Percentiles rank a stretch among this genome's conserved stretches.
Evolutionary conservation across 2,113 vertebrate genomes (phyloP).

Genomic region (Tragelaphus imberbis): DNA sequence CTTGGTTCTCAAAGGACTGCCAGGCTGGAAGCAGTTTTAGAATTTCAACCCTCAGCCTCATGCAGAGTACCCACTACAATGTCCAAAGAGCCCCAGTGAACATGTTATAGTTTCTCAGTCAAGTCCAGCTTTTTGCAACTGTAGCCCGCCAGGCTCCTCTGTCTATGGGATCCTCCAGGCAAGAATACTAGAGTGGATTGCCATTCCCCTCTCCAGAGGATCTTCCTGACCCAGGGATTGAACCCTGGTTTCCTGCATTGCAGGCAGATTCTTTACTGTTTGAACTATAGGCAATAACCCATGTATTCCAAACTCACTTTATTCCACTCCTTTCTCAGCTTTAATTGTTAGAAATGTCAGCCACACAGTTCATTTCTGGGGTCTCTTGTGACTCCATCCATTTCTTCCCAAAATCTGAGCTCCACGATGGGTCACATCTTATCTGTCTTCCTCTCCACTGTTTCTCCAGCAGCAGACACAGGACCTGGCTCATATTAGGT

Average conservation of each 20-base stretch:
- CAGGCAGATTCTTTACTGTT: not conserved
- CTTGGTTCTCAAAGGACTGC: not conserved
- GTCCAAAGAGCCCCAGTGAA: not conserved
- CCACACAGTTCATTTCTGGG: not conserved
- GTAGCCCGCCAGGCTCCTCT: not conserved
- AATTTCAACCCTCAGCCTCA: not conserved
- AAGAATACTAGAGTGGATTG: not conserved
- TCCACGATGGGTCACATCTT: rapidly evolving
- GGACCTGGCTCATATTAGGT: not conserved
- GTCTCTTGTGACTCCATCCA: not conserved
- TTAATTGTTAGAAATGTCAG: not conserved
- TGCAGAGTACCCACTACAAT: not conserved
- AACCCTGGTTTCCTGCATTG: not conserved
- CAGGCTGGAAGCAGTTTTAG: not conserved
- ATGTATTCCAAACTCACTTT: not conserved
- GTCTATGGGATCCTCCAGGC: not conserved
- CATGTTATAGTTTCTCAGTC: not conserved
- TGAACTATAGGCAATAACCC: not conserved
- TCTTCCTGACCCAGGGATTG: not conserved
- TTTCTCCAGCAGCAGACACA: not conserved
- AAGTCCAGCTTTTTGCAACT: not conserved
- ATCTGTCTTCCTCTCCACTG: not conserved
- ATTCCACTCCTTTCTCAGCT: not conserved
- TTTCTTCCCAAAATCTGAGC: not conserved
- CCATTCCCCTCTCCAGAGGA: not conserved